Base-by-base conservation (phyloP, 2,113 vertebrate species). In the Lontra canadensis region DNA sequence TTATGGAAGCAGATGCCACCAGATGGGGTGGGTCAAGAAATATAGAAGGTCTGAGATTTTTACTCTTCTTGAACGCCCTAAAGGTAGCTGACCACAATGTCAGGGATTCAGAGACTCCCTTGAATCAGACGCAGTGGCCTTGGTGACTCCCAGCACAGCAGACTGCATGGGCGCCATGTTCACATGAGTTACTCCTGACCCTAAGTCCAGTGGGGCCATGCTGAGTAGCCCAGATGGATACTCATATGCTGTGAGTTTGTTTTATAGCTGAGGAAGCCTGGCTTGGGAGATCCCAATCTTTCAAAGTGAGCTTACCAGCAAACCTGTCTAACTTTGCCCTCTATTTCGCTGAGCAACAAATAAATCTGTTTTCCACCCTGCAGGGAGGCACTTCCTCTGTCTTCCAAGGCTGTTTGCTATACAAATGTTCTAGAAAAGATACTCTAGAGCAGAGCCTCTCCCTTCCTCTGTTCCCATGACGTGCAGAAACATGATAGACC, bases 181-280 rank as follows among this genome's bases (percentile, higher is more conserved):
- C 0, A 3, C 31, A 14, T 20, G 2, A 29, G 20, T 49, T 47
- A 5, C 8, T 26, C 23, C 44, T 7, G 25, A 6, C 10, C 7
- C 11, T 42, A 25, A 20, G 23, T 15, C 31, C 6, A 31, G 1
- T 13, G 39, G 34, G 11, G 31, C 17, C 39, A 55, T 7, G 18
- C 69, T 20, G 18, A 29, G 36, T 34, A 8, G 8, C 21, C 23
- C 69, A 73, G 1, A 7, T 29, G 31, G n/a, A 13, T 17, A 7
- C 9, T 63, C 3, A 2, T 44, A 1, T 36, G 7, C 15, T 17
- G 7, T 47, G 31, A 65, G 17, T 63, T 29, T 73, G 34, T 65
- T 26, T 29, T 44, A 25, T 18, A 84, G 44, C 67, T 6, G 11
- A 20, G 52, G 18, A n/a, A 55, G 0, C 71, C 23, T 69, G 73